Conservation (phyloP, 2,113 vertebrate genomes). For the Prionailurus viverrinus region DNA sequence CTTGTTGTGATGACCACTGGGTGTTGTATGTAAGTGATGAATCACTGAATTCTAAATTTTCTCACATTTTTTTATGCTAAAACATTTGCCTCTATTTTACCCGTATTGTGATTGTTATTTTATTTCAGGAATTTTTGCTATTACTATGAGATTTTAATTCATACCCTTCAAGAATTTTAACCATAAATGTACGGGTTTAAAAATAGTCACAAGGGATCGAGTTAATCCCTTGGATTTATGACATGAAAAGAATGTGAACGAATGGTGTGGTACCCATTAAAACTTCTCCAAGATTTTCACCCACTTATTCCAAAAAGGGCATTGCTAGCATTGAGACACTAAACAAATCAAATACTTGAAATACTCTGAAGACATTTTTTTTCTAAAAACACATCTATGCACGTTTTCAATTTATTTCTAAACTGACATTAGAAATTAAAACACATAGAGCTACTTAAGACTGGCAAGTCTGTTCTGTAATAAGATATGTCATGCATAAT, state of each 20-base stretch:
- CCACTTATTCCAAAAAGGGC: conserved; percentile 52
- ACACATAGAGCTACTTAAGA: neutral
- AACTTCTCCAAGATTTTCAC: conserved; percentile 45
- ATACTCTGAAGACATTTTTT: neutral
- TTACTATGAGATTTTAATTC: conserved; percentile 20
- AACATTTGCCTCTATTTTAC: neutral
- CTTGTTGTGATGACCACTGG: too few species aligned
- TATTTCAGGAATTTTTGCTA: neutral
- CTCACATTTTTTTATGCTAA: neutral
- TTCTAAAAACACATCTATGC: neutral
- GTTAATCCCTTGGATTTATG: conserved; percentile 30
- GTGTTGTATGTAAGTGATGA: too few species aligned
- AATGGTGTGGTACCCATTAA: neutral
- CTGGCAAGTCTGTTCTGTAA: neutral
- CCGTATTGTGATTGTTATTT: neutral
- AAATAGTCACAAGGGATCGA: conserved; percentile 26
- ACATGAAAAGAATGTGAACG: conserved; percentile 30
- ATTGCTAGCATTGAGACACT: neutral
- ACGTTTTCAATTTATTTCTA: conserved; percentile 48
- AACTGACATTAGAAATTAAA: conserved; percentile 33
- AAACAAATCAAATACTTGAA: conserved; percentile 32
- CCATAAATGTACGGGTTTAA: conserved; percentile 3
- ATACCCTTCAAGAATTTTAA: neutral
- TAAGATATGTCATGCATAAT: neutral
- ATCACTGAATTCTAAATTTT: too few species aligned